Evolutionary conservation across 2,113 vertebrate genomes (phyloP), one percentile per base, ranked within the genome.

Genomic region (Heterotilapia buettikoferi): DNA sequence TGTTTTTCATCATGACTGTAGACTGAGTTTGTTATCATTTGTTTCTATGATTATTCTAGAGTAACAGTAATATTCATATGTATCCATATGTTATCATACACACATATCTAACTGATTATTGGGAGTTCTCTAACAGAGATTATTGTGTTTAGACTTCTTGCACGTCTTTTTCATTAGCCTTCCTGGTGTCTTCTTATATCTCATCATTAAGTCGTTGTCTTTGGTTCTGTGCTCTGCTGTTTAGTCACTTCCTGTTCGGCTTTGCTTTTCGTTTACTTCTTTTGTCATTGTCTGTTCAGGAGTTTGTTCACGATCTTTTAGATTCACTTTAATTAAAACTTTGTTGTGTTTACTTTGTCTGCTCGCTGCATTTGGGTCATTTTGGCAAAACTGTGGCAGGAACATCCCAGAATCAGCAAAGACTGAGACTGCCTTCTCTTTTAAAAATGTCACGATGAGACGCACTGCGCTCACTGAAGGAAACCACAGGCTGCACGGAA

Each of bases 341-440:
- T 36, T 0, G 31, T n/a, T n/a, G 9, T 63, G 31, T 12, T 63
- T 12, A n/a, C 18, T 63, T 36, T n/a, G 18, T 63, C 59, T 0
- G 31, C 9, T 63, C 2, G 31, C 18, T 63, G 59, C 18, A 4
- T 63, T 63, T 19, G 59, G 59, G 59, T 63, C 59, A 19, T 19
- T 63, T 63, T 63, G 6, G 31, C 0, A 6, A 36, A 63, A 36
- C 31, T 36, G 31, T n/a, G 9, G 2, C 9, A 63, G 59, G 29
- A 33, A 18, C 29, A 33, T 61, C 16, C 26, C 10, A 29, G 26
- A 63, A 36, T 3, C 29, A 63, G 59, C 16, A 19, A 33, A 61
- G 57, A 6, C 16, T 33, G 57, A 61, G 26, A 0, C 57, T 54
- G 53, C n/a, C 53, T 56, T 6, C 53, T 24, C 0, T 54, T 24